These are phyloP conservation scores for Nysson spinosus DNA, from an alignment of 2,888 invertebrate species.

Conservation along the genomic window DNA sequence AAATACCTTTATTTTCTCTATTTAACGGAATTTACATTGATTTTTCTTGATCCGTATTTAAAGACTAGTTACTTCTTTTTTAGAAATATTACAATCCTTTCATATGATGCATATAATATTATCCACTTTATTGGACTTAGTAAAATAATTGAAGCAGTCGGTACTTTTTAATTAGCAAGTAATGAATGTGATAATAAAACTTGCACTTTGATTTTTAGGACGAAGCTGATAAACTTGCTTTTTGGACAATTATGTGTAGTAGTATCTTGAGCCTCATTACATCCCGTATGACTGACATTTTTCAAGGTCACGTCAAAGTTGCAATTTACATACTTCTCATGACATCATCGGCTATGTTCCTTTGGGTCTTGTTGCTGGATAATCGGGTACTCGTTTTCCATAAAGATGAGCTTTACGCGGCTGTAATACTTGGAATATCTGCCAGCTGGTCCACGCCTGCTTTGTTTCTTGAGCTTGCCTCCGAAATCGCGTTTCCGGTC, in stretches of 20 bases:
- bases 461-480: conserved; percentile 68
- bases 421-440: conserved; percentile 65
- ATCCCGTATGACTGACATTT: conserved; percentile 62
- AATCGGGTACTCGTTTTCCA: conserved; percentile 55
- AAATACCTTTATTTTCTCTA: background rate
- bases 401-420: conserved; percentile 59
- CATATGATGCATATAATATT: too few relatives aligned
- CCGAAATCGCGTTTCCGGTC: conserved; percentile 68
- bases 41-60: too few relatives aligned
- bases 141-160: too few relatives aligned
- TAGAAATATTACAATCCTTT: too few relatives aligned
- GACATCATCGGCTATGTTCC: conserved; percentile 63
- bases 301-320: conserved; percentile 63
- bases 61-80: too few relatives aligned
- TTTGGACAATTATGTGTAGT: conserved; percentile 69
- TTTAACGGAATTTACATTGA: too few relatives aligned
- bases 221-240: conserved; percentile 66
- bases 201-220: conserved; percentile 39
- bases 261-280: conserved; percentile 59
- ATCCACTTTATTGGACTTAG: too few relatives aligned
- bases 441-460: conserved; percentile 67
- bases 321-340: conserved; percentile 54
- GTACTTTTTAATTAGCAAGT: too few relatives aligned
- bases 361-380: conserved; percentile 64
- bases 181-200: background rate